These are phyloP conservation scores for Lepidotrigona ventralis DNA, from an alignment of 1,140 invertebrate species.

Conservation along the genomic window DNA sequence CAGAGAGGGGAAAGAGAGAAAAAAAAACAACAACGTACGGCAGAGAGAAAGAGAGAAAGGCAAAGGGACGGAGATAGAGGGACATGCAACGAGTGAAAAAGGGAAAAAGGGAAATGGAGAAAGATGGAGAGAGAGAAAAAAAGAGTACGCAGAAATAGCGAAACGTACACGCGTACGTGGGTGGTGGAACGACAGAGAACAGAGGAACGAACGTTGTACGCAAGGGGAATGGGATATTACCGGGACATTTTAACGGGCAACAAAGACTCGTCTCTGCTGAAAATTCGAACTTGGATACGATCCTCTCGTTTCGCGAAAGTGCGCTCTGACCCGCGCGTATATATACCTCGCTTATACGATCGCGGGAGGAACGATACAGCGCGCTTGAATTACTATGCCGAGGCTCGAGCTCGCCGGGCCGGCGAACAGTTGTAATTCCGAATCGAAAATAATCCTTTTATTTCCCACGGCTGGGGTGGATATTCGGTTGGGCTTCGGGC, in stretches of 20 bases:
- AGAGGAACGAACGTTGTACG: not conserved
- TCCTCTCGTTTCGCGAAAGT: conserved; percentile 37
- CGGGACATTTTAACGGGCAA: conserved; percentile 37
- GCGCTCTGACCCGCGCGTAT: not conserved
- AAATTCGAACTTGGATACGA: conserved; percentile 41
- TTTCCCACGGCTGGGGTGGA: not conserved
- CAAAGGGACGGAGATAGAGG: too few species aligned
- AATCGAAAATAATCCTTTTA: conserved; percentile 41
- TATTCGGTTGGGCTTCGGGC: not conserved
- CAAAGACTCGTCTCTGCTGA: conserved; percentile 12
- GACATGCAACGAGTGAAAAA: not conserved
- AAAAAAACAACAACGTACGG: not conserved
- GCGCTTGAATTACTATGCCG: conserved; percentile 10
- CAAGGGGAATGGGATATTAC: conserved; percentile 13
- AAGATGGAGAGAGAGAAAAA: too few species aligned
- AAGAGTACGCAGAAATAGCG: too few species aligned
- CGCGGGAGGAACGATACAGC: conserved; percentile 17
- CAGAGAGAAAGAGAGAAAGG: too few species aligned
- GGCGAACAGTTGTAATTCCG: conserved; percentile 8
- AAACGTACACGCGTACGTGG: too few species aligned
- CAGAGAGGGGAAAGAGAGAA: too few species aligned
- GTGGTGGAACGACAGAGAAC: not conserved
- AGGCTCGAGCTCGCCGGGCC: not conserved
- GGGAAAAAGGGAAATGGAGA: too few species aligned
- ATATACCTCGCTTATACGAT: not conserved